Base-by-base conservation (phyloP, 64 coral and sea anemone genomes). In the Pocillopora damicornis region DNA sequence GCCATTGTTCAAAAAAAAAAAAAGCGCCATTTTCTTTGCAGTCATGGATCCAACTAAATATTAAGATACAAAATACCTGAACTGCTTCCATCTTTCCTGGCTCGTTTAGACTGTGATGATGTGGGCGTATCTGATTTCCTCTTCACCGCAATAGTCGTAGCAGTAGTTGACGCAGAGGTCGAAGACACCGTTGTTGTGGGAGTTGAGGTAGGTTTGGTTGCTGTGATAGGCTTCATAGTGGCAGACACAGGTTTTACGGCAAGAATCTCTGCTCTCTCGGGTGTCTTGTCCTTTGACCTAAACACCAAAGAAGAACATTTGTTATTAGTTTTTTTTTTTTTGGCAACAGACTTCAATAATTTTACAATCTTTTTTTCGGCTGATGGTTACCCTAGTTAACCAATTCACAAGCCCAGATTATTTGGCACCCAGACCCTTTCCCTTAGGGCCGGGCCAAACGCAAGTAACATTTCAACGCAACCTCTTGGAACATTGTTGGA, bases 131-230 rank as follows among this genome's bases (percentile, higher is more conserved):
- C 93, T 35, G 80, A 13, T 57, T 98, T 98, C 30, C 96, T 88
- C 86, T 98, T 98, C 42, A 95, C 96, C 2, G 93, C 77, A 22
- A 95, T 78, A 11, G 90, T 75, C 0, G 90, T 88, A 7, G 93
- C 74, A 4, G 95, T 88, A 11, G 89, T 89, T 37, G 86, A 89
- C 1, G 89, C 89, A 18, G 96, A 83, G 0, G 86, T 78, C 11
- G 86, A 58, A 69, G 87, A 86, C 60, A 56, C n/a, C 12, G 77
- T 75, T 59, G 76, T 94, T 20, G 90, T 59, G 8, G 90, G 45
- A 20, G 74, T 58, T 2, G 94, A 80, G n/a, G 60, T 16, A 30
- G 88, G 7, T 22, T 80, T 89, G 20, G 76, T 15, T 1, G 89
- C 16, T 30, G 73, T 42, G n/a, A 81, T 90, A 57, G 89, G 66